Base-by-base conservation (phyloP, 2,888 invertebrate genomes). In the Ligdia adustata region DNA sequence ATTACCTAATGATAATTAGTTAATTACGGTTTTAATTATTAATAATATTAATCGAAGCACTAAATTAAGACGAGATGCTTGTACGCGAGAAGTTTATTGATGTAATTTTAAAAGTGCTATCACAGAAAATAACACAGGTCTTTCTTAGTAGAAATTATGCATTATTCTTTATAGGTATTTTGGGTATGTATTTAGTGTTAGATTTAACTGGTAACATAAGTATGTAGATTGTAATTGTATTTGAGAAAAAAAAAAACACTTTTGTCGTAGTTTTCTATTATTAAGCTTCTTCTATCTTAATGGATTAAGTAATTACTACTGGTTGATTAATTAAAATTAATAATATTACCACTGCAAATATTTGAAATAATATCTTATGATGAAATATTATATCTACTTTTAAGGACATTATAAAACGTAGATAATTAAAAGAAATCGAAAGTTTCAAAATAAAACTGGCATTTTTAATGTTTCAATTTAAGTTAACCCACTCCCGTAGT, bases 361-460 rank as follows among this genome's bases (percentile, higher is more conserved):
- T 89, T 90, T 90, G 88, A 90, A 82, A 89, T 90, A 82, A 90
- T 90, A 91, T 90, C 90, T 90, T 90, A 90, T 90, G 89, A 90
- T 90, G 85, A 88, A 84, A 90, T 90, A 90, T 60, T 90, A 90
- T 90, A 90, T 91, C 89, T 91, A 91, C 90, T 90, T 60, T 82
- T 90, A 90, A 91, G 90, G 86, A 90, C 90, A 91, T 90, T 90
- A 91, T 90, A 87, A 90, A 90, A 84, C 90, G 90, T 91, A 91
- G 91, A 90, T 90, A 91, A 91, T 90, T 90, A 90, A 91, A 90
- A 90, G 90, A 88, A 90, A 90, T 89, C 89, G 86, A 90, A 91
- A 90, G 82, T 84, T 89, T 90, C 79, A 90, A 91, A 88, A 88
- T 82, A 86, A 55, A 41, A 80, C 75, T 85, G 81, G 88, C 87